These are phyloP conservation scores for Oscheius sp. DNA, from an alignment of 2,888 invertebrate genomes.

Conservation along the genomic window DNA sequence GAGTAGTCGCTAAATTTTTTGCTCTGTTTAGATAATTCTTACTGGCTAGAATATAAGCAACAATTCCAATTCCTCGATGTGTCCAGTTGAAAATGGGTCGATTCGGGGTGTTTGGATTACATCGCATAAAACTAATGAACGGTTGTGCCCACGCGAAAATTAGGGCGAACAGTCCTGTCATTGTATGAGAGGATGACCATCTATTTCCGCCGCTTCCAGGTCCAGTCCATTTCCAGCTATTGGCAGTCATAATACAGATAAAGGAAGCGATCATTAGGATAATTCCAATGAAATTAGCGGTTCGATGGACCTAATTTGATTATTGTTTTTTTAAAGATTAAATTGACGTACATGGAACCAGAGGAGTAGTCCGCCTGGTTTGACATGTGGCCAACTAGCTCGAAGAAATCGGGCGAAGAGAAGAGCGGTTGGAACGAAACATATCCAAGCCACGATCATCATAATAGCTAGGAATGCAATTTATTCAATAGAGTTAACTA, in stretches of 20 bases:
- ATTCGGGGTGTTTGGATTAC: constrained; percentile 49
- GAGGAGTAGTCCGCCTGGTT: constrained; percentile 53
- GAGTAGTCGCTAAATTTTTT: constrained; percentile 45
- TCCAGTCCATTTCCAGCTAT: constrained; percentile 52
- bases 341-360: constrained; percentile 55
- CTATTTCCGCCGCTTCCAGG: constrained; percentile 22
- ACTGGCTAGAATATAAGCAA: constrained; percentile 51
- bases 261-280: constrained; percentile 51
- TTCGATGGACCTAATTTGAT: constrained; percentile 49
- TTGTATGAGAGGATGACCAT: constrained; percentile 43
- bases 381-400: constrained; percentile 46
- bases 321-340: background rate
- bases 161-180: constrained; percentile 47
- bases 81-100: constrained; percentile 58
- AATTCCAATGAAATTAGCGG: constrained; percentile 48
- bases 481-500: background rate
- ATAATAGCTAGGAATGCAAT: constrained; percentile 39
- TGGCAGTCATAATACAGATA: constrained; percentile 44
- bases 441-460: constrained; percentile 57
- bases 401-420: constrained; percentile 54
- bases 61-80: constrained; percentile 52
- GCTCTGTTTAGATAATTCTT: too few relatives aligned
- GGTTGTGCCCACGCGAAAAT: constrained; percentile 56
- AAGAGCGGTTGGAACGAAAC: constrained; percentile 52
- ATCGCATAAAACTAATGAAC: constrained; percentile 48